phyloP scores from a whole-genome alignment of 1,140 invertebrate genomes.

The Zaprionus ornatus region DNA sequence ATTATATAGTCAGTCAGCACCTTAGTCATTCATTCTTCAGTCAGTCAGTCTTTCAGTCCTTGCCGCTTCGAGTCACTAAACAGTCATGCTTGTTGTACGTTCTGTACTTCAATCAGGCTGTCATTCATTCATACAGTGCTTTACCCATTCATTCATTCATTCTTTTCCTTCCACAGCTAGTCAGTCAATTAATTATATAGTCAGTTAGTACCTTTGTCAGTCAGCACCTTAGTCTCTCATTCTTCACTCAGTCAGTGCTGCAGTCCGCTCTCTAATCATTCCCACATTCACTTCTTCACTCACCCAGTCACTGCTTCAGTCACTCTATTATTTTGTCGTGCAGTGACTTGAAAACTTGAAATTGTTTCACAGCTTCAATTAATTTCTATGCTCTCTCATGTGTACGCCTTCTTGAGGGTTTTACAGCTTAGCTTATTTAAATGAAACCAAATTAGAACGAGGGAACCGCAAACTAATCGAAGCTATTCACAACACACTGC shows the following conservation, averaged over 20 bases:
- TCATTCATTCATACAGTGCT: too few relatives aligned
- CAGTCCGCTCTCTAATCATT: too few relatives aligned
- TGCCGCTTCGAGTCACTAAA: too few relatives aligned
- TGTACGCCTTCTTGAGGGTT: conserved; percentile 18
- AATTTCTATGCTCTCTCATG: conserved; percentile 57
- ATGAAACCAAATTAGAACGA: neutral
- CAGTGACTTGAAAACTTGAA: conserved; percentile 66
- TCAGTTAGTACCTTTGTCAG: neutral
- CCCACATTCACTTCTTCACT: neutral
- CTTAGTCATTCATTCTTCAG: too few relatives aligned
- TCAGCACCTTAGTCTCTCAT: too few relatives aligned
- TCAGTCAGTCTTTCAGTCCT: too few relatives aligned
- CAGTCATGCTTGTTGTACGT: too few relatives aligned
- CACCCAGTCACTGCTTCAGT: neutral
- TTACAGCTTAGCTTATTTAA: neutral
- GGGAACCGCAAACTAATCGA: neutral
- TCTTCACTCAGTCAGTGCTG: neutral
- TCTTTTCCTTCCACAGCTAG: neutral
- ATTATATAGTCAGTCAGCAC: too few relatives aligned
- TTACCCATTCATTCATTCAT: conserved; percentile 12
- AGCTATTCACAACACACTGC: neutral
- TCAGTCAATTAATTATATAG: neutral
- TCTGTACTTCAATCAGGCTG: too few relatives aligned
- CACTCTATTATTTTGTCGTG: conserved; percentile 19
- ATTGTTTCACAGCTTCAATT: conserved; percentile 73